Percentiles rank a stretch among this genome's conserved stretches.
Evolutionary conservation across 2,888 invertebrate genomes (phyloP).

Genomic region (Polymixis flavicincta): DNA sequence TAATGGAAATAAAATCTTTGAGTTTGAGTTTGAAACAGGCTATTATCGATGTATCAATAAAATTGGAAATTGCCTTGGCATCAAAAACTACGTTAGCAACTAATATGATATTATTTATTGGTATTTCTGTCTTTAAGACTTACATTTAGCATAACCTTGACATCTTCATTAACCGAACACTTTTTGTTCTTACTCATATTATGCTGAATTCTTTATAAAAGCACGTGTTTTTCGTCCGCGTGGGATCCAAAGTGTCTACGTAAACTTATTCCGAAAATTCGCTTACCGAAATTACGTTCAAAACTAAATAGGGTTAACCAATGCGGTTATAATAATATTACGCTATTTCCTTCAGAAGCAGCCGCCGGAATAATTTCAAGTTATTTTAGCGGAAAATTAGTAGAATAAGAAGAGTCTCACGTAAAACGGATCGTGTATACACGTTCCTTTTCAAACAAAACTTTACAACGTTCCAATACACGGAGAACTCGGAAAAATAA

Average conservation of each 20-base stretch:
- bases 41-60: background rate
- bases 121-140: background rate
- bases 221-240: background rate
- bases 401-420: conserved; percentile 67
- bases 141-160: background rate
- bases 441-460: conserved; percentile 63
- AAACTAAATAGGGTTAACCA: conserved; percentile 61
- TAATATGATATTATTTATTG: background rate
- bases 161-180: background rate
- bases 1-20: too few species aligned
- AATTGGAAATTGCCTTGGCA: background rate
- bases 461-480: conserved; percentile 39
- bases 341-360: conserved; percentile 64
- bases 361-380: conserved; percentile 68
- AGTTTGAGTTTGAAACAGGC: too few species aligned
- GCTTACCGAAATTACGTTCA: conserved; percentile 42
- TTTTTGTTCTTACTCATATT: background rate
- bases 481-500: too few species aligned
- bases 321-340: conserved; percentile 70
- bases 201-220: background rate
- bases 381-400: conserved; percentile 75
- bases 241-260: background rate
- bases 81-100: background rate
- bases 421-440: conserved; percentile 68
- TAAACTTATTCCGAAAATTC: conserved; percentile 19